These are phyloP conservation scores for Centropristis striata DNA, from an alignment of 2,113 vertebrate genomes.

Conservation along the genomic window DNA sequence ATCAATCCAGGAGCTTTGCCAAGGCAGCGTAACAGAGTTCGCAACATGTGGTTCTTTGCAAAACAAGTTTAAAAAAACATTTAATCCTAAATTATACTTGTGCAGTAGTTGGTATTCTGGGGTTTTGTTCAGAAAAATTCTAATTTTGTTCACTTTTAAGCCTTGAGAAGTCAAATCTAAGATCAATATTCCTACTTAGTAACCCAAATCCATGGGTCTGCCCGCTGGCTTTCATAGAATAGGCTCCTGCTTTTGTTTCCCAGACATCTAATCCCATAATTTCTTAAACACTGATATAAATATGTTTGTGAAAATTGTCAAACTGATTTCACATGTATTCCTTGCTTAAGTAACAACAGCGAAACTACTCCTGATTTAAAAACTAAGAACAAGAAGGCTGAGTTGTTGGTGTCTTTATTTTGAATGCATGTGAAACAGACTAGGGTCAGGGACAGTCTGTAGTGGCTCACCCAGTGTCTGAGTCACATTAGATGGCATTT, in stretches of 20 bases:
- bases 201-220: constrained; percentile 22
- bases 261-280: constrained; percentile 4
- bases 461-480: constrained; percentile 39
- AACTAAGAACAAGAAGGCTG: background rate
- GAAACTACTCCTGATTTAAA: constrained; percentile 27
- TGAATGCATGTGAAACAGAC: constrained; percentile 21
- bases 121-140: constrained; percentile 14
- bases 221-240: constrained; percentile 10
- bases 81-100: background rate
- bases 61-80: background rate
- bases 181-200: constrained; percentile 30
- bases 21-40: background rate
- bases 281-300: constrained; percentile 3
- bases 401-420: constrained; percentile 8
- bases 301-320: constrained; percentile 11
- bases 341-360: background rate
- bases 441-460: constrained; percentile 24
- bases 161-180: background rate
- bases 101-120: constrained; percentile 1
- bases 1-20: constrained; percentile 15
- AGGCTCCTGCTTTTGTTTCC: constrained; percentile 14
- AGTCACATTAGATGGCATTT: constrained; percentile 62
- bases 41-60: background rate
- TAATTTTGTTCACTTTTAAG: constrained; percentile 8
- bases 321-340: constrained; percentile 19